Conservation (phyloP, 2,113 vertebrate species). For the Barbus barbus region DNA sequence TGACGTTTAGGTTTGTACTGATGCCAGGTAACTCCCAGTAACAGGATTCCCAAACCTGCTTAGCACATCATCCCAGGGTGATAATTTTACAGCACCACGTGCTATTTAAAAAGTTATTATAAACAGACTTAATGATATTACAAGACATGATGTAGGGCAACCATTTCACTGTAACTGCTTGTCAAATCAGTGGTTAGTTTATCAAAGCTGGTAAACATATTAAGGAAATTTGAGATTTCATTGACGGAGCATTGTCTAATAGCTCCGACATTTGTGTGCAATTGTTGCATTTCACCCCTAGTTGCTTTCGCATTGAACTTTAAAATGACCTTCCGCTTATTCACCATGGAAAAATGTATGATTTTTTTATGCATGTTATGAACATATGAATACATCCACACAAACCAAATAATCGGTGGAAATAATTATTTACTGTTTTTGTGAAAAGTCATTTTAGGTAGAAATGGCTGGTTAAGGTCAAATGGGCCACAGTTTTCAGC, state of each 20-base stretch:
- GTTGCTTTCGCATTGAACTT: background rate
- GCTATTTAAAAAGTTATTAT: conserved; percentile 51
- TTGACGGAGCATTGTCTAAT: too few relatives aligned
- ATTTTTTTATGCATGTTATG: too few relatives aligned
- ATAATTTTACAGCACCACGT: conserved; percentile 57
- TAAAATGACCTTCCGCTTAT: background rate
- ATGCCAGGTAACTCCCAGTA: conserved; percentile 54
- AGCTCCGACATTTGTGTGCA: too few relatives aligned
- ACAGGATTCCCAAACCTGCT: conserved; percentile 32
- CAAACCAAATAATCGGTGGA: too few relatives aligned
- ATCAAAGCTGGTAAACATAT: background rate
- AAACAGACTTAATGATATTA: conserved; percentile 56
- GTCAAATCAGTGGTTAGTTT: background rate
- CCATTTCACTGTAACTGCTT: conserved; percentile 7
- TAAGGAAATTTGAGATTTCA: background rate
- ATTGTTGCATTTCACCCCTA: background rate
- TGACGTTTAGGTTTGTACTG: conserved; percentile 54
- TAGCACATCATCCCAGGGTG: conserved; percentile 52
- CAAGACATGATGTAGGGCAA: conserved; percentile 22
- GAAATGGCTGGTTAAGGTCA: too few relatives aligned
- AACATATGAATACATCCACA: too few relatives aligned
- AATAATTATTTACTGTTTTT: too few relatives aligned
- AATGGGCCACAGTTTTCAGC: too few relatives aligned
- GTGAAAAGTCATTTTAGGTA: too few relatives aligned
- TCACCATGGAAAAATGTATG: background rate